These are phyloP conservation scores for Ramphastos sulfuratus DNA, from an alignment of 2,113 vertebrate species.

Conservation along the genomic window DNA sequence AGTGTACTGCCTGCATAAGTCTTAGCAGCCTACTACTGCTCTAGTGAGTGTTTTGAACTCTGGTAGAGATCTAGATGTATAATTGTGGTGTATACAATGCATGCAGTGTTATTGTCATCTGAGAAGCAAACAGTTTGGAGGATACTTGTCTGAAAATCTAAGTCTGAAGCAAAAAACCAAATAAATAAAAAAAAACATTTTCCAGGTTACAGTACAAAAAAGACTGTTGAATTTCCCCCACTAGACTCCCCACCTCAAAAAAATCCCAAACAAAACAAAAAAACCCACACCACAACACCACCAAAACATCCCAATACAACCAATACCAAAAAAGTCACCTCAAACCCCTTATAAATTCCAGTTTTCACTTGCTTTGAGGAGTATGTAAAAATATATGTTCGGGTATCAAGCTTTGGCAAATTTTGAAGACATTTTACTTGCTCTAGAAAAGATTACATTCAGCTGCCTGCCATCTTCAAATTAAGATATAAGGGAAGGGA, in stretches of 20 bases:
- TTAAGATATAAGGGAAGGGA: not conserved
- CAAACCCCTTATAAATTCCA: not conserved
- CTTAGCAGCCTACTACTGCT: not conserved
- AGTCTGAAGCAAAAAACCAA: not conserved
- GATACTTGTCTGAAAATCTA: not conserved
- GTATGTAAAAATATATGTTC: not conserved
- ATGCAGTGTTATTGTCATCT: not conserved
- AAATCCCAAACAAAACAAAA: not conserved
- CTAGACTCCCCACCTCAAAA: too few species aligned
- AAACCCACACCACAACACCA: not conserved
- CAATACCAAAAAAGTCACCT: too few species aligned
- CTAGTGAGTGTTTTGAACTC: not conserved
- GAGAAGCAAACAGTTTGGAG: not conserved
- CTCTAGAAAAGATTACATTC: not conserved
- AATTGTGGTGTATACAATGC: fast-evolving
- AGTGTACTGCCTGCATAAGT: not conserved
- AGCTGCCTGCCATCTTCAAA: not conserved
- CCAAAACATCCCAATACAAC: not conserved
- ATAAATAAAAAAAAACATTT: not conserved
- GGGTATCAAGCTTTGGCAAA: not conserved
- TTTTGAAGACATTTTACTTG: not conserved
- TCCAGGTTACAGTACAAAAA: not conserved
- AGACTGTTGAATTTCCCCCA: not conserved
- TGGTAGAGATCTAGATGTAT: not conserved
- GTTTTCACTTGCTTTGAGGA: not conserved